Percentiles rank a stretch among this genome's conserved stretches.
Conservation (phyloP, 1,140 invertebrate species). For the Calycopis cecrops region DNA sequence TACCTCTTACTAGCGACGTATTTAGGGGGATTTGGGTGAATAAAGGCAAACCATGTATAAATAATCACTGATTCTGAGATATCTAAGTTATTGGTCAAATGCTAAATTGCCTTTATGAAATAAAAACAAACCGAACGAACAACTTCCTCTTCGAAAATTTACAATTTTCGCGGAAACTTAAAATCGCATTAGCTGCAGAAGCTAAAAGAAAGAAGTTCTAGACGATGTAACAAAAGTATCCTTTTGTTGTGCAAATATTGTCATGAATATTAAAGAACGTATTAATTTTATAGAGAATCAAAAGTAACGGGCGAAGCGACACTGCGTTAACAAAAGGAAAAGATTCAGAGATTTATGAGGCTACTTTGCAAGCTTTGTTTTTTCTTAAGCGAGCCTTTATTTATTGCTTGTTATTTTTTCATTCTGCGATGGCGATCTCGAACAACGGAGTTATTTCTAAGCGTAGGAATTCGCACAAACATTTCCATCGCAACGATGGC, state of each 20-base stretch:
- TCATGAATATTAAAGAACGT: not conserved
- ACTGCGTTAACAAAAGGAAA: slow-evolving; percentile 7
- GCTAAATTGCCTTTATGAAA: no score
- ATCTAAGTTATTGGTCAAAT: no score
- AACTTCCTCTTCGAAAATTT: no score
- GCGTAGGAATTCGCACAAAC: not conserved
- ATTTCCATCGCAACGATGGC: not conserved
- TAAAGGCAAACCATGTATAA: no score
- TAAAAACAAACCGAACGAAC: no score
- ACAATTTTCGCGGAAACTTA: no score
- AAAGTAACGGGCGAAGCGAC: not conserved
- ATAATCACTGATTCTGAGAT: no score
- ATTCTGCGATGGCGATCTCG: slow-evolving; percentile 1
- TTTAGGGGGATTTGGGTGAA: no score
- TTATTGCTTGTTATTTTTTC: slow-evolving; percentile 10
- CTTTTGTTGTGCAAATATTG: slow-evolving; percentile 2
- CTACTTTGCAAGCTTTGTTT: slow-evolving; percentile 1
- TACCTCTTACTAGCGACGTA: no score
- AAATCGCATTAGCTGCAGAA: no score
- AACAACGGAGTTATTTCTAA: not conserved
- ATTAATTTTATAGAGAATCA: slow-evolving; percentile 10
- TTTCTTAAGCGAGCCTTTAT: slow-evolving; percentile 7
- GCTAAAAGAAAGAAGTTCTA: no score
- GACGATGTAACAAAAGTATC: no score
- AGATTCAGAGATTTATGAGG: slow-evolving; percentile 6